Conservation (phyloP, 2,797 vertebrate species). For the Sphaeramia orbicularis region DNA sequence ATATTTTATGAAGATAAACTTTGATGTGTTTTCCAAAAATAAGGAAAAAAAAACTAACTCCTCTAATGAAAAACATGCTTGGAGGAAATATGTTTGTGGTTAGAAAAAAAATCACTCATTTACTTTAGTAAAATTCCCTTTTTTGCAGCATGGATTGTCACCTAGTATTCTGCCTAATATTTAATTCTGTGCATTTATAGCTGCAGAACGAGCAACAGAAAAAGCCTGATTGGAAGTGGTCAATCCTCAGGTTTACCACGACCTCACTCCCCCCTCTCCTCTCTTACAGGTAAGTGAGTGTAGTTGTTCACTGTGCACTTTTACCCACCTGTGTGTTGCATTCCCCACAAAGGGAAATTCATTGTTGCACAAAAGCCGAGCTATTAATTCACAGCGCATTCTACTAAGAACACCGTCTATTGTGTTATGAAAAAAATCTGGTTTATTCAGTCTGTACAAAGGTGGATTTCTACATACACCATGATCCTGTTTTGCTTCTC, state of each 20-base stretch:
- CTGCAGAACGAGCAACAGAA: constrained; percentile 98
- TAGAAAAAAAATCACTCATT: too few relatives aligned
- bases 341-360: background rate
- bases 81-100: too few relatives aligned
- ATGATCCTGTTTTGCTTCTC: background rate
- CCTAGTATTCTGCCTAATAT: constrained; percentile 30
- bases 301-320: constrained; percentile 2
- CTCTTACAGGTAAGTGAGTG: constrained; percentile 90
- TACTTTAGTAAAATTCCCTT: background rate
- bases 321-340: background rate
- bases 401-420: constrained; percentile 48
- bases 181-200: constrained; percentile 81
- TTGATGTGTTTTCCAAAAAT: too few relatives aligned
- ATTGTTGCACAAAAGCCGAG: constrained; percentile 11
- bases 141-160: background rate
- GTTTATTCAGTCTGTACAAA: constrained; percentile 11
- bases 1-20: too few relatives aligned
- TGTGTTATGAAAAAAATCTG: constrained; percentile 43
- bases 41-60: too few relatives aligned
- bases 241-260: constrained; percentile 93
- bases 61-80: too few relatives aligned
- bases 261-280: constrained; percentile 96
- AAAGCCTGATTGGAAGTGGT: constrained; percentile 95
- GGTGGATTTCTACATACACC: constrained; percentile 5
- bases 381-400: constrained; percentile 28